A percentile compares a stretch with the other conserved stretches of the same genome.
These are phyloP conservation scores for Chitala chitala DNA, from an alignment of 2,113 vertebrate genomes.

Conservation along the genomic window DNA sequence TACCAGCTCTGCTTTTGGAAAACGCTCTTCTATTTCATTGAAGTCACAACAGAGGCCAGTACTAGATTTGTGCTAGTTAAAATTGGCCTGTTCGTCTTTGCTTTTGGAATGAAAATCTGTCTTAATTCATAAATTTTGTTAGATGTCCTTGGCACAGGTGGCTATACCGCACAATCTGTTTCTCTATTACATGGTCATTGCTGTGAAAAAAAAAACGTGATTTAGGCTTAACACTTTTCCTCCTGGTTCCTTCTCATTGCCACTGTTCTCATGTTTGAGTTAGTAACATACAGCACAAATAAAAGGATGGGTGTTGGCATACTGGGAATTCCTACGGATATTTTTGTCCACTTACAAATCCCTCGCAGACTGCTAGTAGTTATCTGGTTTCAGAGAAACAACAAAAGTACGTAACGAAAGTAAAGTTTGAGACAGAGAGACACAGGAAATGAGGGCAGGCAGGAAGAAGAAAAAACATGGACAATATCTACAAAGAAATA, in stretches of 20 bases:
- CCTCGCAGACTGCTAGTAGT: not conserved
- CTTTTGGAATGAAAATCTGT: too few relatives aligned
- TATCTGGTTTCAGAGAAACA: not conserved
- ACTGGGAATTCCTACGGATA: not conserved
- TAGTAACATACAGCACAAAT: not conserved
- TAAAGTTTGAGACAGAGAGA: not conserved
- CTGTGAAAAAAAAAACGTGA: not conserved
- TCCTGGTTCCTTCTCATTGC: not conserved
- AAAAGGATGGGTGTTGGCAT: not conserved
- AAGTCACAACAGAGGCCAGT: too few relatives aligned
- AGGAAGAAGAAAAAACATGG: not conserved
- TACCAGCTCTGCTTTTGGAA: not conserved
- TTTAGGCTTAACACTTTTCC: not conserved
- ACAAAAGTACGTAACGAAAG: not conserved
- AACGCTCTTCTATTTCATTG: not conserved
- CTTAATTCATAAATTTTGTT: too few relatives aligned
- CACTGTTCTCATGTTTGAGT: not conserved
- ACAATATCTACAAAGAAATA: not conserved
- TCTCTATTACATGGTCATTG: too few relatives aligned
- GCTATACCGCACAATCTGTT: too few relatives aligned
- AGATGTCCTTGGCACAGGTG: too few relatives aligned
- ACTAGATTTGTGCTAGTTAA: too few relatives aligned
- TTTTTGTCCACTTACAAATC: not conserved
- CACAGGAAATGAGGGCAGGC: not conserved
- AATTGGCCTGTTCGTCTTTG: too few relatives aligned